Percentiles rank a stretch among this genome's conserved stretches.
phyloP scores from a whole-genome alignment of 2,797 vertebrate genomes.

The Erethizon dorsatum region DNA sequence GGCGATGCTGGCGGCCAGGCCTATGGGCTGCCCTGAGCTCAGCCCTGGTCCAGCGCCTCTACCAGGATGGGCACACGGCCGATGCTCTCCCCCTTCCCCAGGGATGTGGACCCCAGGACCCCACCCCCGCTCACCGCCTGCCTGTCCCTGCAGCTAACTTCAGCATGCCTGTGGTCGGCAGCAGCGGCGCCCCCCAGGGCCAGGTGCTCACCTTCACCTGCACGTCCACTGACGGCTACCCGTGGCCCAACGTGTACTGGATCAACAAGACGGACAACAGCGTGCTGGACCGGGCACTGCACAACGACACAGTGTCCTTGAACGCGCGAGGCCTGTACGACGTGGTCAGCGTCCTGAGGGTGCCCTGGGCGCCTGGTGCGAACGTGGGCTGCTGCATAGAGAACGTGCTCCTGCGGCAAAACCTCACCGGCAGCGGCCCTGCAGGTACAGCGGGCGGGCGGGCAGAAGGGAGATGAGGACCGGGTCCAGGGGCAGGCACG shows the following conservation, averaged over 20 bases:
- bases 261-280: slow-evolving; percentile 87
- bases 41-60: neutral
- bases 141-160: slow-evolving; percentile 85
- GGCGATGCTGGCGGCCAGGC: neutral
- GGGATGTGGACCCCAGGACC: neutral
- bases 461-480: neutral
- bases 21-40: neutral
- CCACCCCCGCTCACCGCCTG: neutral
- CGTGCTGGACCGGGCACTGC: slow-evolving; percentile 34
- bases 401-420: slow-evolving; percentile 88
- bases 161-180: slow-evolving; percentile 86
- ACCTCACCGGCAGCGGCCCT: slow-evolving; percentile 79
- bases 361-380: slow-evolving; percentile 72
- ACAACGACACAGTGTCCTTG: neutral
- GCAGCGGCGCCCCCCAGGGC: neutral
- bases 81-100: neutral
- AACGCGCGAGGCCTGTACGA: slow-evolving; percentile 82
- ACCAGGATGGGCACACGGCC: fast-evolving
- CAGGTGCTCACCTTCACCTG: slow-evolving; percentile 87
- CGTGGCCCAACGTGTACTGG: slow-evolving; percentile 87
- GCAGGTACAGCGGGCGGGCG: neutral
- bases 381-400: slow-evolving; percentile 88
- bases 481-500: neutral
- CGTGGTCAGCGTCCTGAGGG: slow-evolving; percentile 81
- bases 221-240: slow-evolving; percentile 87